Evolutionary conservation across 2,113 vertebrate species (phyloP), one percentile per base, ranked within the genome.

Genomic region (Sialia sialis): DNA sequence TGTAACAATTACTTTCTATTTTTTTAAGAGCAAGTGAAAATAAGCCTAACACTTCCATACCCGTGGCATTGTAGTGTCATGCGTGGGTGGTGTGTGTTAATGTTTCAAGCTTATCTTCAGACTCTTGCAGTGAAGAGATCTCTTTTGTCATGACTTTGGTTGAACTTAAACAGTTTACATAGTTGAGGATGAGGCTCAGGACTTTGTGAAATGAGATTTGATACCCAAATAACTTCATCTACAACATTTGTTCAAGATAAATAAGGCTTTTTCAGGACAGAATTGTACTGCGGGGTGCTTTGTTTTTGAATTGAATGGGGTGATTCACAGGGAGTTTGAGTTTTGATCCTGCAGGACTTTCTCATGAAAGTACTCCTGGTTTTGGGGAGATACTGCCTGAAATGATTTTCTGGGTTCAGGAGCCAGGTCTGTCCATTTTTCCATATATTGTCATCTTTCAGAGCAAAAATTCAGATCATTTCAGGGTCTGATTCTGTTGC

Each of bases 131-230:
- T 56, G 72, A 79, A 64, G 75, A 83, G 49, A 46, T 85, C 54
- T 85, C 2, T 91, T 89, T 95, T 94, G 76, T 89, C 29, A 15
- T 55, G n/a, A 56, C 63, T 95, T 91, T 1, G 10, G 19, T 41
- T 76, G 70, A 79, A 59, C 30, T 78, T 38, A 30, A 88, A 36
- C 38, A 51, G 43, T 91, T 91, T 63, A 66, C 43, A 27, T 82
- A 70, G 77, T n/a, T 89, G 74, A 76, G 59, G 70, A 72, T 72
- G 82, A 75, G 58, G 52, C 73, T 91, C 70, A n/a, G 44, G 72
- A 58, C 58, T 91, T 79, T n/a, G 55, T 87, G 87, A 93, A 91
- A 80, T 80, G 79, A 62, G 75, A 73, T 93, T 85, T 83, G 63
- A 92, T 88, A 59, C 73, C 49, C 41, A 85, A 76, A 87, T 86